These are phyloP conservation scores for Cerceris rybyensis DNA, from an alignment of 2,888 invertebrate species.

Conservation along the genomic window DNA sequence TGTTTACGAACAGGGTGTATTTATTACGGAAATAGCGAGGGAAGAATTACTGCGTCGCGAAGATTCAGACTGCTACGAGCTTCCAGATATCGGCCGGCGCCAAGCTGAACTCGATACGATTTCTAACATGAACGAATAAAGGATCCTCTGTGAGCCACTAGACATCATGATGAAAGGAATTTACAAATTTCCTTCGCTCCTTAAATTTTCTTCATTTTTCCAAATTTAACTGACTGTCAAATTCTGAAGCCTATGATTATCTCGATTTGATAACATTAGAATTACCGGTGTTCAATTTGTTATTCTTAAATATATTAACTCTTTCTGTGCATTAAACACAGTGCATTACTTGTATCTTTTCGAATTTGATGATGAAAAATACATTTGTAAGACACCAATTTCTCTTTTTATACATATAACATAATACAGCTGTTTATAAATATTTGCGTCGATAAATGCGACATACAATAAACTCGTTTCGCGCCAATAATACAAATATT, in stretches of 20 bases:
- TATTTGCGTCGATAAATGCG: too few relatives aligned
- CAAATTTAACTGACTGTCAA: neutral
- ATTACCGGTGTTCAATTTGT: too few relatives aligned
- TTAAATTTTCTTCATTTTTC: neutral
- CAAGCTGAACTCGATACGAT: slow-evolving; percentile 14
- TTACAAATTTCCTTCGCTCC: neutral
- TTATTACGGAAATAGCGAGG: neutral
- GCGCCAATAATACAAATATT: too few relatives aligned
- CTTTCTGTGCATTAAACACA: too few relatives aligned
- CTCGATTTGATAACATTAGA: too few relatives aligned
- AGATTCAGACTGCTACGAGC: slow-evolving; percentile 9
- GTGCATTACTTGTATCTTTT: too few relatives aligned
- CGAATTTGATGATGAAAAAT: too few relatives aligned
- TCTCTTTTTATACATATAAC: too few relatives aligned
- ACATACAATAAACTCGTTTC: too few relatives aligned
- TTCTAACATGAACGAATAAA: slow-evolving; percentile 11
- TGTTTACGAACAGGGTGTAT: slow-evolving; percentile 3
- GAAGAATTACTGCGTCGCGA: slow-evolving; percentile 18
- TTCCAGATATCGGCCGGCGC: slow-evolving; percentile 19
- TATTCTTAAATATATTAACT: too few relatives aligned
- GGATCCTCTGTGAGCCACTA: slow-evolving; percentile 15
- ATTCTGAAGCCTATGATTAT: neutral
- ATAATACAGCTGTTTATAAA: too few relatives aligned
- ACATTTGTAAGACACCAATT: too few relatives aligned
- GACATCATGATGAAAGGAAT: neutral